A percentile compares a stretch with the other conserved stretches of the same genome.
Conservation (phyloP, 2,113 vertebrate genomes). For the Etheostoma cragini region DNA sequence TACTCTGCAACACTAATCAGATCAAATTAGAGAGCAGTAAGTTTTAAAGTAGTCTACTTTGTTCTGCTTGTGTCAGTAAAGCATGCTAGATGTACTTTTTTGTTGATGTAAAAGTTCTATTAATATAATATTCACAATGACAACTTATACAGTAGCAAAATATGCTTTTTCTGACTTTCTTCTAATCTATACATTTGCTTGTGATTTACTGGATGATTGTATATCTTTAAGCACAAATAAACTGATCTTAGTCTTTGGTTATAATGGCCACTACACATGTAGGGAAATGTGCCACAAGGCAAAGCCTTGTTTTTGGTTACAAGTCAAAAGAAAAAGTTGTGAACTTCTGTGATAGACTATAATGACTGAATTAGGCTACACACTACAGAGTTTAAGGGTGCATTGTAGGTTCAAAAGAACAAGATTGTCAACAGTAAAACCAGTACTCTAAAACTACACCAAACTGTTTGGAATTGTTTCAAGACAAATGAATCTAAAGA, state of each 20-base stretch:
- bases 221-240: constrained; percentile 13
- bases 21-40: neutral
- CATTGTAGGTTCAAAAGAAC: neutral
- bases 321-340: neutral
- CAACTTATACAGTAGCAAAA: too few species aligned
- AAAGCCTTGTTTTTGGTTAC: neutral
- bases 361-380: neutral
- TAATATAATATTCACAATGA: neutral
- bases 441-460: neutral
- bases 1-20: neutral
- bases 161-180: neutral
- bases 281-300: neutral
- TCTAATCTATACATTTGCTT: neutral
- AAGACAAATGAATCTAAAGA: neutral
- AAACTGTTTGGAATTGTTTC: neutral
- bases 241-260: constrained; percentile 6
- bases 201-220: neutral
- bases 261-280: neutral
- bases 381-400: neutral
- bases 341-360: too few species aligned
- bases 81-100: neutral
- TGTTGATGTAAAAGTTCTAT: neutral
- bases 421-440: neutral
- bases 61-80: neutral
- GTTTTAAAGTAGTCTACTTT: neutral